A percentile compares a stretch with the other conserved stretches of the same genome.
phyloP scores from a whole-genome alignment of 2,113 vertebrate species.

The Dermatemys mawii region DNA sequence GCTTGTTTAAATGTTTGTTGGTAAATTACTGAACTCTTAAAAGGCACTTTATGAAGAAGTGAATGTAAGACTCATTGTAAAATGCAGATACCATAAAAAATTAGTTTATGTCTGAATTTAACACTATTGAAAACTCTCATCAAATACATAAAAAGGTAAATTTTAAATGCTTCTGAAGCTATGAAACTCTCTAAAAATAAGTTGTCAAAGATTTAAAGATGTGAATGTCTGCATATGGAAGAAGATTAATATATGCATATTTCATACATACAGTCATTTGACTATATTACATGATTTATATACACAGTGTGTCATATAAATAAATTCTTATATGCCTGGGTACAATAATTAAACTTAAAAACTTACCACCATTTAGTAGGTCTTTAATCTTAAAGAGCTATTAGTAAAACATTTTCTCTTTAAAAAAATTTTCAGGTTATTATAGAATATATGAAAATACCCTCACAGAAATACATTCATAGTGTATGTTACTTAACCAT shows the following conservation, averaged over 20 bases:
- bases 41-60: neutral
- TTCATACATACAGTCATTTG: neutral
- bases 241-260: neutral
- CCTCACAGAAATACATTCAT: neutral
- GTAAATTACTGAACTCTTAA: constrained; percentile 15
- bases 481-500: neutral
- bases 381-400: neutral
- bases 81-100: neutral
- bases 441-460: neutral
- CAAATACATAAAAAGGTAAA: neutral
- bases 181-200: neutral
- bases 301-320: neutral
- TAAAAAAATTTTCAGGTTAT: neutral
- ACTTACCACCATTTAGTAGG: neutral
- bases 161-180: neutral
- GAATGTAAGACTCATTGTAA: fast-evolving
- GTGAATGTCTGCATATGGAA: neutral
- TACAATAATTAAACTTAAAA: neutral
- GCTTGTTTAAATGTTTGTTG: neutral
- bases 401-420: neutral
- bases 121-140: neutral
- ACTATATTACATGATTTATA: neutral
- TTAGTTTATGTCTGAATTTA: neutral
- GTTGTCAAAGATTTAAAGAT: neutral
- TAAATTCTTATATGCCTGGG: neutral